Evolutionary conservation across 2,797 vertebrate species (phyloP).

Genomic region (Poecilia picta): DNA sequence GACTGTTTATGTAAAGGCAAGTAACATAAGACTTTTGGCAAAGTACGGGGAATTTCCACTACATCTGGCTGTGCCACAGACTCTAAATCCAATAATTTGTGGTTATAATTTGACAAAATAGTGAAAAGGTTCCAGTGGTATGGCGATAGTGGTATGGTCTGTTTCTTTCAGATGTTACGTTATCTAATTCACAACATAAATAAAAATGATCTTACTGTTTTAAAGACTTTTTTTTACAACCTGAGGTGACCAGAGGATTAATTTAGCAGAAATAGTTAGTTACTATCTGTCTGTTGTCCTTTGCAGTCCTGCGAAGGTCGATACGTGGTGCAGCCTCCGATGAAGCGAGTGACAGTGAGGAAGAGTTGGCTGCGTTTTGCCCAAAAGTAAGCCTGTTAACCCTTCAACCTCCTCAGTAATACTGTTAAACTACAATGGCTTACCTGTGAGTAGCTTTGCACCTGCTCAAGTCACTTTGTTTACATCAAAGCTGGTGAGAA

Average conservation of each 20-base stretch:
- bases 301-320: conserved; percentile 83
- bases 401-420: conserved; percentile 2
- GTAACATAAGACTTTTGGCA: neutral
- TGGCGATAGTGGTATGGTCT: neutral
- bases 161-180: neutral
- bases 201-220: neutral
- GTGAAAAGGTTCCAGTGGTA: neutral
- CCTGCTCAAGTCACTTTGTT: neutral
- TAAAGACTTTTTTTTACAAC: neutral
- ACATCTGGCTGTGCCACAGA: neutral
- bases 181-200: neutral
- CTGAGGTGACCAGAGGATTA: neutral
- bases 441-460: neutral
- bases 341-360: conserved; percentile 92
- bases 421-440: neutral
- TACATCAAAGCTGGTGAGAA: neutral
- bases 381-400: conserved; percentile 84
- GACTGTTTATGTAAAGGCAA: neutral
- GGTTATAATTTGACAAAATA: neutral
- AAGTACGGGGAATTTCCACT: neutral
- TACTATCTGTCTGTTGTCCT: conserved; percentile 55
- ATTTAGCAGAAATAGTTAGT: neutral
- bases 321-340: conserved; percentile 72
- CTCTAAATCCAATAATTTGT: neutral
- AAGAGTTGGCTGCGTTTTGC: conserved; percentile 96